These are phyloP conservation scores for Motacilla alba DNA, from an alignment of 2,113 vertebrate species.

Conservation along the genomic window DNA sequence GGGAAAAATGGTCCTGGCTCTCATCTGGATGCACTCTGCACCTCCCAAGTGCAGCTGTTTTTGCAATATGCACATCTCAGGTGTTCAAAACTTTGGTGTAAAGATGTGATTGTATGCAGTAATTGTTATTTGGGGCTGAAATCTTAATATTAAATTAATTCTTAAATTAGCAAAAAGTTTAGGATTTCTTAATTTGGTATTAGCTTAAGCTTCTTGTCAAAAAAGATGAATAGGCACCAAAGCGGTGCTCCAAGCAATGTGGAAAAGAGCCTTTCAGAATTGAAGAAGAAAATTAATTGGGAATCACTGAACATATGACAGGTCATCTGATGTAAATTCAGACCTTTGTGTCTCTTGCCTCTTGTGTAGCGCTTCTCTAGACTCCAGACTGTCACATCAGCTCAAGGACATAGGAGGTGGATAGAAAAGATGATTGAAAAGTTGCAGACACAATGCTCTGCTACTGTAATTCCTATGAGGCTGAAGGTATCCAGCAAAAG, in stretches of 20 bases:
- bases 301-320: background rate
- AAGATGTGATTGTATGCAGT: background rate
- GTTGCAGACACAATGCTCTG: background rate
- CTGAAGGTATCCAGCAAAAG: background rate
- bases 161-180: background rate
- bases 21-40: background rate
- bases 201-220: background rate
- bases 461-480: background rate
- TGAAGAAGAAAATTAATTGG: background rate
- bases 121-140: background rate
- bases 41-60: background rate
- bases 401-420: background rate
- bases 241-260: rapidly evolving
- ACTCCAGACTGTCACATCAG: background rate
- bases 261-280: background rate
- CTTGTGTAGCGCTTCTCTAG: background rate
- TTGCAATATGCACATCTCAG: background rate
- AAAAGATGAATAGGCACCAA: background rate
- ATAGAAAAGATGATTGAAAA: background rate
- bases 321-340: background rate
- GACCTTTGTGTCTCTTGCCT: background rate
- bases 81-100: background rate
- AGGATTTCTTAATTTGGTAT: background rate
- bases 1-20: background rate
- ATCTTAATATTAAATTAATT: background rate